These are phyloP conservation scores for Uloborus plumipes DNA, from an alignment of 2,888 invertebrate species.

Conservation along the genomic window DNA sequence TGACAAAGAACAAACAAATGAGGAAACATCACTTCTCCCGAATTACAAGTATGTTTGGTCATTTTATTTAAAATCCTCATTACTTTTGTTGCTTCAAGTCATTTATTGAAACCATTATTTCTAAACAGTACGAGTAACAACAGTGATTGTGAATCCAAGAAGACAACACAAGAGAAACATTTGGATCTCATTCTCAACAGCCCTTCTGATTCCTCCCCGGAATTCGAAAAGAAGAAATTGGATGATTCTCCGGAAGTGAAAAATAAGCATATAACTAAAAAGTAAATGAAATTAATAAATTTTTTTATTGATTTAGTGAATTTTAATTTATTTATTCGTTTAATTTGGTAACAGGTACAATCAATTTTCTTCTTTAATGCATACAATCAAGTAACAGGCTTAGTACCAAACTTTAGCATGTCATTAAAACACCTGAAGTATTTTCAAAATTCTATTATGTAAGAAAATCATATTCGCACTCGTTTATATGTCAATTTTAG, in stretches of 20 bases:
- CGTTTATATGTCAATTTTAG: no score
- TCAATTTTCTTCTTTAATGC: no score
- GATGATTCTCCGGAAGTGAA: constrained; percentile 30
- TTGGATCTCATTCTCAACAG: constrained; percentile 29
- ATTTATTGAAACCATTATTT: no score
- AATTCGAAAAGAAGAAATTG: constrained; percentile 21
- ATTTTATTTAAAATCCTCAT: no score
- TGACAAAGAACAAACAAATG: constrained; percentile 40
- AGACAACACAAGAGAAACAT: constrained; percentile 14
- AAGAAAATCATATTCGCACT: no score
- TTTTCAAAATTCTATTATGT: no score
- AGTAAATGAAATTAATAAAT: constrained; percentile 9
- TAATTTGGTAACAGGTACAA: no score
- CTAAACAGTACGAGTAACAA: not conserved
- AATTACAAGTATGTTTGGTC: constrained; percentile 8
- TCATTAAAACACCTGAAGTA: no score
- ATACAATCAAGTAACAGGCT: no score
- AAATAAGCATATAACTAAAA: constrained; percentile 31
- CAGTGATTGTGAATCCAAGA: not conserved
- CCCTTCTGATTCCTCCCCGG: constrained; percentile 7
- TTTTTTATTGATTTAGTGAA: not conserved
- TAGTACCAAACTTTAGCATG: no score
- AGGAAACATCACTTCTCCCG: constrained; percentile 4
- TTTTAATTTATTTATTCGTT: not conserved
- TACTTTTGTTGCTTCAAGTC: no score